Base-by-base conservation (phyloP, 2,797 vertebrate species). In the Hydrophis major region DNA sequence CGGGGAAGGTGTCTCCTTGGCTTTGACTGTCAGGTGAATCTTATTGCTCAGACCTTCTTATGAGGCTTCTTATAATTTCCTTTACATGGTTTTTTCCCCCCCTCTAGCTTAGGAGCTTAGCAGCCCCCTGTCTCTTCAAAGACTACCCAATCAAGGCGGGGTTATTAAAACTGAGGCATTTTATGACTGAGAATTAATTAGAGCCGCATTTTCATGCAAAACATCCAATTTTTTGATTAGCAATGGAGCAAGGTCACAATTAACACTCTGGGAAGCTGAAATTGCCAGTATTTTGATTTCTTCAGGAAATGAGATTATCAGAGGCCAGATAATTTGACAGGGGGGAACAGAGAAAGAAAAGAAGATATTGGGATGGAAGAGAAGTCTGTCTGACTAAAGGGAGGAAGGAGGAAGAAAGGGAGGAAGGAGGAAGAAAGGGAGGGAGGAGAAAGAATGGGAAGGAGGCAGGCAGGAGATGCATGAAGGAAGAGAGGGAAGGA, bases 101-200 rank as follows among this genome's bases (percentile, higher is more conserved):
- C 37, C 37, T 14, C 93, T 94, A 83, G 88, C 95, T 96, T 95
- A 90, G 96, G 1, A 69, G 97, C 98, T 98, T 98, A 97, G 95
- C 89, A 12, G 94, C 96, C 88, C 92, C 92, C 96, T 56, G 93
- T 96, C 97, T 98, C 97, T 97, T 98, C 97, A 98, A 98, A 98
- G 97, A 97, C 97, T 97, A 96, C 97, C 97, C 97, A 98, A 97
- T 98, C 98, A 98, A 98, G 96, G 93, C 97, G 97, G 97, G 97
- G 97, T 98, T 98, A 98, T 98, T 98, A 98, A 98, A 98, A 98
- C 97, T 95, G 22, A 96, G 96, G 94, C 60, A 96, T 97, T 98
- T 98, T 98, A 98, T 98, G 97, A 93, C 97, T 98, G 97, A 97
- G 98, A 98, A 98, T 98, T 98, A 98, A 98, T 98, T 98, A 98